Percentiles rank a stretch among this genome's conserved stretches.
Conservation (phyloP, 2,888 invertebrate species). For the Scaeva pyrastri region DNA sequence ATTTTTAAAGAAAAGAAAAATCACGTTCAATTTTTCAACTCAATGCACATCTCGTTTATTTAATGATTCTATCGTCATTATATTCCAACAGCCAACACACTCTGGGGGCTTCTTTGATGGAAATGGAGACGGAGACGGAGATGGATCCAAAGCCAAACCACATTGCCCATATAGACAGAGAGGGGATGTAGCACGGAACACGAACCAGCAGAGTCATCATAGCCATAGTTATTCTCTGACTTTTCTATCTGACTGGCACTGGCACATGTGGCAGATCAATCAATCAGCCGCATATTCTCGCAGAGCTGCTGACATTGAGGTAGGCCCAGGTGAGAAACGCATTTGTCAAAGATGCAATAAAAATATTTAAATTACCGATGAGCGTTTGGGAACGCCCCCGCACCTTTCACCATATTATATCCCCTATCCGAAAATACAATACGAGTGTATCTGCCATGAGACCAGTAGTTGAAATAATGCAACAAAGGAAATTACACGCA, state of each 20-base stretch:
- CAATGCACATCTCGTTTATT: constrained; percentile 40
- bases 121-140: neutral
- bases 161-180: neutral
- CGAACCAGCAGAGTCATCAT: constrained; percentile 37
- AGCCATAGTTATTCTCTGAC: no score
- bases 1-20: constrained; percentile 51
- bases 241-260: constrained; percentile 4
- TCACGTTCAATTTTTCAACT: constrained; percentile 58
- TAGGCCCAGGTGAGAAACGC: constrained; percentile 72
- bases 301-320: constrained; percentile 69
- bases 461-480: constrained; percentile 60
- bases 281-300: constrained; percentile 56
- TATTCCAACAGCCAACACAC: constrained; percentile 2
- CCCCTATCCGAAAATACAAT: neutral
- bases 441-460: neutral
- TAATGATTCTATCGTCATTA: constrained; percentile 56
- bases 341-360: constrained; percentile 72
- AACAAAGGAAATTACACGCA: constrained; percentile 57
- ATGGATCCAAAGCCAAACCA: constrained; percentile 7
- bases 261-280: constrained; percentile 66
- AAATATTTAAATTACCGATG: constrained; percentile 72
- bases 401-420: constrained; percentile 55
- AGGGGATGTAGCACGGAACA: no score
- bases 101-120: no score
- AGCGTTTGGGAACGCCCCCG: constrained; percentile 68